Base-by-base conservation (phyloP, 1,140 invertebrate genomes). In the Bombus breviceps region DNA sequence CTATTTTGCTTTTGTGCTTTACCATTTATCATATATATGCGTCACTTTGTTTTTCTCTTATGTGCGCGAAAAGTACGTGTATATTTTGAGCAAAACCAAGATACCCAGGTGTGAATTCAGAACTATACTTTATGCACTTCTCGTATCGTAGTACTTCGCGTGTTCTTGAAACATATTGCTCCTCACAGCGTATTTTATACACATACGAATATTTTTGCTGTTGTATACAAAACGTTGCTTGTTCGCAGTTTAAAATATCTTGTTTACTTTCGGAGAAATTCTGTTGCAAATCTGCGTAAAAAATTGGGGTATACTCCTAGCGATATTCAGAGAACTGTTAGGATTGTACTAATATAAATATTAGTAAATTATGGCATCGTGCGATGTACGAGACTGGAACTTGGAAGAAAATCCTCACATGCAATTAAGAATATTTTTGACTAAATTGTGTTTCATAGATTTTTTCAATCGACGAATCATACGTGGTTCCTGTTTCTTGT, bases 81-180 rank as follows among this genome's bases (percentile, higher is more conserved):
- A 18, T 3, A 47, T 41, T 68, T 69, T 47, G 77, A 32, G 2
- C 28, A 22, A 79, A 79, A 62, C 47, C 68, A 9, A 53, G 47
- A 76, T 47, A 43, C n/a, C 22, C 81, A 79, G 34, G 59, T 59
- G 75, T 64, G 32, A 64, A 68, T 68, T 69, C 41, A 72, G 53
- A 43, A 73, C 57, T 73, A 43, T 62, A 81, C 34, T 72, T 81
- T 28, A 13, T n/a, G 37, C 34, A 34, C 64, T 34, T 47, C 32
- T 32, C n/a, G 12, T 34, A 6, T 13, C 39, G 32, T 28, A 25
- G 64, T 15, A 47, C 32, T 22, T 43, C 39, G 1, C 25, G 32
- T 53, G 41, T 47, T 41, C 32, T 68, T 32, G 13, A 28, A 69
- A 37, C 39, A 37, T 13, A 22, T 41, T 10, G 39, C 18, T 13